phyloP scores from a whole-genome alignment of 2,797 vertebrate genomes.

The Schizothorax lantsangensis region DNA sequence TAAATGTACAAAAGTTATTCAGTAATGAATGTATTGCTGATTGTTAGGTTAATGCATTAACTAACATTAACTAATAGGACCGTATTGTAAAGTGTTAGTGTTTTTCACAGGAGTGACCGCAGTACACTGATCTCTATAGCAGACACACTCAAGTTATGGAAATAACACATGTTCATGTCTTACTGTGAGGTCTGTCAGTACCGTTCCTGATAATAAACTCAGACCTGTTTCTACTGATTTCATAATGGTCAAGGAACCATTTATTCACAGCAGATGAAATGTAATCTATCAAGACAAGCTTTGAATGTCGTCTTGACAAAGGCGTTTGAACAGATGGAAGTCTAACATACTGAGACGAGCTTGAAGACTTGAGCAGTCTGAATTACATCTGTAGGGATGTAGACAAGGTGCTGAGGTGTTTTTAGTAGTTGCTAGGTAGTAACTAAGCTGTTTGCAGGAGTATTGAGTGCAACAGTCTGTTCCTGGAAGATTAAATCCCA shows the following conservation, averaged over 20 bases:
- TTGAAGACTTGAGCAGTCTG: neutral
- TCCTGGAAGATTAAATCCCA: neutral
- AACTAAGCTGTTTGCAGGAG: neutral
- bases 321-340: neutral
- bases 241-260: neutral
- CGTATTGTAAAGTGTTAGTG: neutral
- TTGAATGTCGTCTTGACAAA: neutral
- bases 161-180: neutral
- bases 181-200: neutral
- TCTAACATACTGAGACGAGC: neutral
- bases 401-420: neutral
- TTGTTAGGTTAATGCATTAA: neutral
- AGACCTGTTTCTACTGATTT: neutral
- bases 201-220: neutral
- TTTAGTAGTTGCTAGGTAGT: neutral
- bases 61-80: neutral
- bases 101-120: neutral
- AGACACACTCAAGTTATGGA: neutral
- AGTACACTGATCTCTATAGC: neutral
- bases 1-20: neutral
- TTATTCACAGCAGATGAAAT: neutral
- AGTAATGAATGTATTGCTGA: neutral
- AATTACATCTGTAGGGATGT: neutral
- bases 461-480: neutral
- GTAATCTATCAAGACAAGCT: neutral